Conservation (phyloP, 2,797 vertebrate species). For the Premnoplex brunnescens region DNA sequence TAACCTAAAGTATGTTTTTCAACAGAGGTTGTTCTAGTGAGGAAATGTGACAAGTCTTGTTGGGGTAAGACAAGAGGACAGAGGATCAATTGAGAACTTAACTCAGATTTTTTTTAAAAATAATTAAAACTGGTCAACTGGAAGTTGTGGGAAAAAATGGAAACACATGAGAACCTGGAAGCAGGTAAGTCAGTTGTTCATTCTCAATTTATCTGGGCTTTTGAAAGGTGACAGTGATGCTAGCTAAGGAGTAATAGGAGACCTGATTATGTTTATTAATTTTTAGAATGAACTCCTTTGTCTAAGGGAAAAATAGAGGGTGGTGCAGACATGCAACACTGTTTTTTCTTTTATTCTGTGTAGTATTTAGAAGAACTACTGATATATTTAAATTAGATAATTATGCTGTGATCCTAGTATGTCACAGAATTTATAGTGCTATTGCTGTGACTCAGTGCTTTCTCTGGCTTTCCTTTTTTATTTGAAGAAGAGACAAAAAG, state of each 20-base stretch:
- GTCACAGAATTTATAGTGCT: not conserved
- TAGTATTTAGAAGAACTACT: not conserved
- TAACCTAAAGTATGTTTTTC: not conserved
- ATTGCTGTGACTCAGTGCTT: not conserved
- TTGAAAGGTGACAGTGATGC: not conserved
- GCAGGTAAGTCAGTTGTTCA: not conserved
- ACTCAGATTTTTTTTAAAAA: not conserved
- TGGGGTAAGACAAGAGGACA: not conserved
- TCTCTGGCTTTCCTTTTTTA: not conserved
- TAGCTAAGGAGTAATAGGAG: not conserved
- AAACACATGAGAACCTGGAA: not conserved
- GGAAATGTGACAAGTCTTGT: not conserved
- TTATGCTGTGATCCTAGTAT: not conserved
- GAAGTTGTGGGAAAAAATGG: fast-evolving
- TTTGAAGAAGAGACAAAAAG: not conserved
- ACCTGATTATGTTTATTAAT: not conserved
- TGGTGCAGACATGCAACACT: not conserved
- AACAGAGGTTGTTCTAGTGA: not conserved
- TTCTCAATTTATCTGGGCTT: not conserved
- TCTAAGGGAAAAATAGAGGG: fast-evolving
- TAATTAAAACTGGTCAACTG: not conserved
- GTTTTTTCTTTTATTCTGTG: not conserved
- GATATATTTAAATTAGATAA: not conserved
- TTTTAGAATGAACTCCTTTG: not conserved
- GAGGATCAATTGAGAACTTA: not conserved